Evolutionary conservation across 1,140 invertebrate genomes (phyloP).

Genomic region (Druon quercuslanigerum): DNA sequence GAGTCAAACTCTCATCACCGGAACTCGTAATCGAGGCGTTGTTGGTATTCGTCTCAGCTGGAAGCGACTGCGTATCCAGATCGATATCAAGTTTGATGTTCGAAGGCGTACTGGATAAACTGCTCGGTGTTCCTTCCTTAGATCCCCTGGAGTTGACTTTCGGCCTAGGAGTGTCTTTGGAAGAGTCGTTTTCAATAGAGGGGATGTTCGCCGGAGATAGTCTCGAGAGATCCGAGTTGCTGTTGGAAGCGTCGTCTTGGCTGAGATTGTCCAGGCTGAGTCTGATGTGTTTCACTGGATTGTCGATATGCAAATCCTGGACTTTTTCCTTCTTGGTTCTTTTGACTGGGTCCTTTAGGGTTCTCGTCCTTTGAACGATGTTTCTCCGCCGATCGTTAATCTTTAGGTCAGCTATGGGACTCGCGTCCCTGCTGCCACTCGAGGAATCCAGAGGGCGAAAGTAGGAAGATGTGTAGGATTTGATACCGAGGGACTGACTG

Average conservation of each 20-base stretch:
- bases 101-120: conserved; percentile 61
- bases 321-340: conserved; percentile 58
- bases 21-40: conserved; percentile 66
- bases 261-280: conserved; percentile 66
- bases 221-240: conserved; percentile 66
- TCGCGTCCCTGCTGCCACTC: conserved; percentile 68
- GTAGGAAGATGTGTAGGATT: conserved; percentile 52
- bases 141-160: conserved; percentile 64
- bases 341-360: conserved; percentile 57
- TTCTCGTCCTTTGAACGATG: conserved; percentile 58
- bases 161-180: conserved; percentile 52
- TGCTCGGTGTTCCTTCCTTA: conserved; percentile 67
- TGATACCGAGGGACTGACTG: conserved; percentile 67
- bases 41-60: conserved; percentile 61
- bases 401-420: conserved; percentile 62
- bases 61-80: conserved; percentile 64
- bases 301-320: conserved; percentile 51
- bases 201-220: conserved; percentile 60
- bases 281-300: conserved; percentile 61
- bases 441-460: conserved; percentile 71
- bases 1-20: conserved; percentile 66
- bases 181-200: conserved; percentile 56
- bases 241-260: conserved; percentile 69
- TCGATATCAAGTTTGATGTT: conserved; percentile 68
- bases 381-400: conserved; percentile 63